Conservation (phyloP, 1,140 invertebrate species). For the Paralvinella palmiformis region DNA sequence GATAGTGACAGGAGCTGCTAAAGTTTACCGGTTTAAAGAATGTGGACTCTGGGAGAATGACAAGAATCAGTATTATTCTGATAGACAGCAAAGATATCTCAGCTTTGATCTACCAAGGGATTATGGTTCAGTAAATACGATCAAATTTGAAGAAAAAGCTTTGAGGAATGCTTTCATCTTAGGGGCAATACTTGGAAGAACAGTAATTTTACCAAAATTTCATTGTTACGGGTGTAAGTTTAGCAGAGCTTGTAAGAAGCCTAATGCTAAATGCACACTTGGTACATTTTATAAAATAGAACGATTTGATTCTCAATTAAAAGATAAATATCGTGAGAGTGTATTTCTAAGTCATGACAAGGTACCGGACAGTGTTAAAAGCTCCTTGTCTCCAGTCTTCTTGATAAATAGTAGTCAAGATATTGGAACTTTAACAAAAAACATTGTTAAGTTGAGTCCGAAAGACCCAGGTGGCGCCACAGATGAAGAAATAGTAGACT, state of each 20-base stretch:
- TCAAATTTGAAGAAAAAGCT: neutral
- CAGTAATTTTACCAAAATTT: conserved; percentile 10
- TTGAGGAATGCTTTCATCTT: conserved; percentile 4
- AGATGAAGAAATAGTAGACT: neutral
- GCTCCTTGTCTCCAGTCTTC: neutral
- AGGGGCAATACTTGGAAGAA: neutral
- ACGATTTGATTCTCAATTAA: neutral
- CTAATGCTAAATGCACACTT: too few species aligned
- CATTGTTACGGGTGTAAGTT: too few species aligned
- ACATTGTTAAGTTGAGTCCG: neutral
- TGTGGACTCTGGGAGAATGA: conserved; percentile 11
- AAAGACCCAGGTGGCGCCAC: neutral
- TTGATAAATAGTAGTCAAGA: too few species aligned
- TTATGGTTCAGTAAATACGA: neutral
- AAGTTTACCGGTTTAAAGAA: conserved; percentile 18
- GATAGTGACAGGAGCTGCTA: neutral
- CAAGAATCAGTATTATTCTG: conserved; percentile 11
- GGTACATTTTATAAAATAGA: too few species aligned
- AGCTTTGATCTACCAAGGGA: conserved; percentile 1
- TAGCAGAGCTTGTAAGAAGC: too few species aligned
- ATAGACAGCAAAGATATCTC: neutral
- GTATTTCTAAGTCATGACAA: neutral
- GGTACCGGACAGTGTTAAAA: neutral
- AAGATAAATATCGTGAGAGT: neutral
- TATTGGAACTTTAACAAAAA: too few species aligned